A percentile compares a stretch with the other conserved stretches of the same genome.
Conservation (phyloP, 2,113 vertebrate species). For the Thunnus maccoyii region DNA sequence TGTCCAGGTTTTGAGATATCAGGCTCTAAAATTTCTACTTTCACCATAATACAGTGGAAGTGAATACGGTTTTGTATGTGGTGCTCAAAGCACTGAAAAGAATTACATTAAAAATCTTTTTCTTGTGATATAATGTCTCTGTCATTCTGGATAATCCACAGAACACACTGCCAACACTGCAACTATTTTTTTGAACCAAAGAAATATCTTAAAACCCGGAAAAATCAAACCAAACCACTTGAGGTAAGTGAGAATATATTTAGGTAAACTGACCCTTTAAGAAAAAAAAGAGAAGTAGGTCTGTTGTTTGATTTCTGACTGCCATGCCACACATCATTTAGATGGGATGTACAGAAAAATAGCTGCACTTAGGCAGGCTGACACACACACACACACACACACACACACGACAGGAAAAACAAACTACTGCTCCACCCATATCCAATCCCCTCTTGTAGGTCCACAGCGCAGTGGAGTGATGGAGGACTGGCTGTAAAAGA, state of each 20-base stretch:
- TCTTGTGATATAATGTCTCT: too few relatives aligned
- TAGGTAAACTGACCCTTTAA: neutral
- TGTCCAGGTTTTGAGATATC: too few relatives aligned
- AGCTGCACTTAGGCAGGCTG: neutral
- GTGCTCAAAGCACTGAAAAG: too few relatives aligned
- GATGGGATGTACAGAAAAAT: conserved; percentile 8
- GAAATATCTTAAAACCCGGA: too few relatives aligned
- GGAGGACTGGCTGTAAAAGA: conserved; percentile 48
- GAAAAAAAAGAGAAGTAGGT: neutral
- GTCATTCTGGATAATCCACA: too few relatives aligned
- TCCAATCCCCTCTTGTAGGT: neutral
- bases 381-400: neutral
- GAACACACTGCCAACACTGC: too few relatives aligned
- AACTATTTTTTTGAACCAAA: too few relatives aligned
- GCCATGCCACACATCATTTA: conserved; percentile 39
- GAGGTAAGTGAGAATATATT: neutral
- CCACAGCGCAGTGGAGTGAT: conserved; percentile 24
- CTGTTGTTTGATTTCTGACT: conserved; percentile 28
- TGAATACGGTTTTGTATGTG: too few relatives aligned
- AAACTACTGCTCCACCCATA: conserved; percentile 7
- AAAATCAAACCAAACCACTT: too few relatives aligned
- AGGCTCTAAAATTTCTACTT: too few relatives aligned
- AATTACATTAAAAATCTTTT: too few relatives aligned
- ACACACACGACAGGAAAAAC: neutral
- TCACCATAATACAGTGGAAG: too few relatives aligned